Evolutionary conservation across 2,797 vertebrate species (phyloP), one percentile per base, ranked within the genome.

Genomic region (Chromobotia macracanthus): DNA sequence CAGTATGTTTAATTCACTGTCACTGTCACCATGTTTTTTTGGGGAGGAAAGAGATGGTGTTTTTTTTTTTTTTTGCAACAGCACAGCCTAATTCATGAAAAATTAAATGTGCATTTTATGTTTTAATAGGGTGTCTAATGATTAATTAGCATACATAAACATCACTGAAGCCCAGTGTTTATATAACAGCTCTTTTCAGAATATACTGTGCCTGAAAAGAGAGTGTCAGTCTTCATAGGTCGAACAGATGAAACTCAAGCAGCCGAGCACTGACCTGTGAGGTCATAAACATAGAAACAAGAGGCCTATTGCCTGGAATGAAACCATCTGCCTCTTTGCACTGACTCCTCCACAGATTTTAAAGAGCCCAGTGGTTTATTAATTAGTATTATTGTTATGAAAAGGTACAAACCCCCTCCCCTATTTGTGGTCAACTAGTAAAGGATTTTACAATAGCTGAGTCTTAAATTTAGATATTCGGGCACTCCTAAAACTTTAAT

Each of bases 171-270:
- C 18, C 31, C 23, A 25, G 38, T 58, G 64, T 53, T 58, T 28
- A 77, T 65, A 15, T 70, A 78, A 70, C n/a, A 67, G 74, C 31
- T 66, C 66, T 41, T 78, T 67, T 56, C 28, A 61, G 23, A 69
- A 60, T 61, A 55, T 35, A 38, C 41, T 44, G 28, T 68, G 21
- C 19, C 18, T 60, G 11, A 31, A 69, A 69, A 69, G 60, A n/a
- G n/a, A 15, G 44, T 77, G 75, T 70, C 75, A 77, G 25, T 70
- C 38, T 44, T 60, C 25, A 70, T 77, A 77, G 56, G 66, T 78
- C 67, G 70, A 63, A 51, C 19, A 13, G 56, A 71, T 51, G 56
- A 78, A 70, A 51, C 65, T 77, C 41, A 68, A 60, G 53, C 55
- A 69, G 53, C 56, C 19, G 56, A 28, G 60, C 66, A 21, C n/a